Conservation (phyloP, 1,140 invertebrate genomes). For the Homalodisca vitripennis region DNA sequence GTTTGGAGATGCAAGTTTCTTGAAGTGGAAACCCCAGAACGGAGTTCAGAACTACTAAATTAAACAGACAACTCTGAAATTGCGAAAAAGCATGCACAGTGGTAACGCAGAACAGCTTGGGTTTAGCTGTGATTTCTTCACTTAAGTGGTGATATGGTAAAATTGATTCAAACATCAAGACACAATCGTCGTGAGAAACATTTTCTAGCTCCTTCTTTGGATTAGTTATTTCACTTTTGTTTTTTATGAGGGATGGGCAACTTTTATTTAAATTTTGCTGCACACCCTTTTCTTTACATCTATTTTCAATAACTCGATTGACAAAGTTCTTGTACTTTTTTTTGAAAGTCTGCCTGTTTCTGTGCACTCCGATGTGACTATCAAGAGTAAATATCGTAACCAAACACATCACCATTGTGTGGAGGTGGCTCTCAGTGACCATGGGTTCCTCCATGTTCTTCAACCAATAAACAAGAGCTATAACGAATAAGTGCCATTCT, state of each 20-base stretch:
- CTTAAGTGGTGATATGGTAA: conserved; percentile 63
- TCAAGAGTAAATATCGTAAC: conserved; percentile 62
- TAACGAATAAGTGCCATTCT: conserved; percentile 62
- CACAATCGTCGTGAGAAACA: conserved; percentile 57
- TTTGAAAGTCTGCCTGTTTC: conserved; percentile 35
- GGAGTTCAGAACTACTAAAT: conserved; percentile 62
- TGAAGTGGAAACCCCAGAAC: conserved; percentile 59
- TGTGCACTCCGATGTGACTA: conserved; percentile 47
- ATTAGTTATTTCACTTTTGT: background rate
- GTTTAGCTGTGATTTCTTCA: conserved; percentile 55
- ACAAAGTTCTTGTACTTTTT: conserved; percentile 25
- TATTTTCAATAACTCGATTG: background rate
- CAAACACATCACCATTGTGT: conserved; percentile 59
- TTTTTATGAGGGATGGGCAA: background rate
- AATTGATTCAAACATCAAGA: conserved; percentile 58
- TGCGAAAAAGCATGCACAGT: conserved; percentile 68
- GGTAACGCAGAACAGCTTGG: conserved; percentile 55
- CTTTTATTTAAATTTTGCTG: conserved; percentile 15
- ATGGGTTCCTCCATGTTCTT: conserved; percentile 49
- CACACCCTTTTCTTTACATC: background rate
- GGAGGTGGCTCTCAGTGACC: conserved; percentile 54
- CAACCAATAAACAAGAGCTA: conserved; percentile 66
- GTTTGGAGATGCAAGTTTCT: conserved; percentile 53
- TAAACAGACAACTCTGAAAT: conserved; percentile 66
- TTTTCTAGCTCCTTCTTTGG: conserved; percentile 37